A percentile compares a stretch with the other conserved stretches of the same genome.
These are phyloP conservation scores for Botia almorhae DNA, from an alignment of 2,797 vertebrate species.

Conservation along the genomic window DNA sequence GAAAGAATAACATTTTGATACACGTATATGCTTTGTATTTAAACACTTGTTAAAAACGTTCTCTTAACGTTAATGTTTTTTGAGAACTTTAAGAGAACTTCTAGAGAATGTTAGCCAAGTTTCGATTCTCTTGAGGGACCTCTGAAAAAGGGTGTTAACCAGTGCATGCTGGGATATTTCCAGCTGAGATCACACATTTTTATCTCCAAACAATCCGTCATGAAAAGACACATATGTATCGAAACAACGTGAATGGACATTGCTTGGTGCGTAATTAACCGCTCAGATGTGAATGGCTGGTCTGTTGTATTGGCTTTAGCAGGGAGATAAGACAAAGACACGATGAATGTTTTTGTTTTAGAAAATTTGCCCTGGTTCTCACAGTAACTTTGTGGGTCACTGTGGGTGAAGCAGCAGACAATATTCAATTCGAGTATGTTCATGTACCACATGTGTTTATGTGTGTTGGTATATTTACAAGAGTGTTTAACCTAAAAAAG, in stretches of 20 bases:
- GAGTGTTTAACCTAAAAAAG: constrained; percentile 56
- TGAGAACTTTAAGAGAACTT: too few relatives aligned
- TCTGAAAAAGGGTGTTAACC: constrained; percentile 67
- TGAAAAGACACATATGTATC: constrained; percentile 44
- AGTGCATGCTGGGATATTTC: constrained; percentile 63
- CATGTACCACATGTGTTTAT: constrained; percentile 50
- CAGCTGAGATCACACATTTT: constrained; percentile 53
- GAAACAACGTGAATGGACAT: constrained; percentile 18
- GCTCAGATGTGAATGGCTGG: constrained; percentile 27
- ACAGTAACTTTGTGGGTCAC: constrained; percentile 36
- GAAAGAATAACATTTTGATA: too few relatives aligned
- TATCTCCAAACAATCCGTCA: constrained; percentile 39
- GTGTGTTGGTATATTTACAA: constrained; percentile 60
- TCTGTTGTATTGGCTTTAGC: constrained; percentile 3
- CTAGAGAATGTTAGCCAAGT: background rate
- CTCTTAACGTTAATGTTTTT: too few relatives aligned
- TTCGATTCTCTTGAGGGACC: constrained; percentile 58
- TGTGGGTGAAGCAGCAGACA: constrained; percentile 14
- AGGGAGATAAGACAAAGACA: background rate
- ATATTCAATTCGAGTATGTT: constrained; percentile 36
- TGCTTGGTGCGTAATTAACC: constrained; percentile 13
- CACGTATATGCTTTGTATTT: too few relatives aligned
- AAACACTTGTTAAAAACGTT: too few relatives aligned
- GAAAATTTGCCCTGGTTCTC: constrained; percentile 49
- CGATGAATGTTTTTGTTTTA: constrained; percentile 5